These are phyloP conservation scores for Ceratina japonica DNA, from an alignment of 1,140 invertebrate species.

Conservation along the genomic window DNA sequence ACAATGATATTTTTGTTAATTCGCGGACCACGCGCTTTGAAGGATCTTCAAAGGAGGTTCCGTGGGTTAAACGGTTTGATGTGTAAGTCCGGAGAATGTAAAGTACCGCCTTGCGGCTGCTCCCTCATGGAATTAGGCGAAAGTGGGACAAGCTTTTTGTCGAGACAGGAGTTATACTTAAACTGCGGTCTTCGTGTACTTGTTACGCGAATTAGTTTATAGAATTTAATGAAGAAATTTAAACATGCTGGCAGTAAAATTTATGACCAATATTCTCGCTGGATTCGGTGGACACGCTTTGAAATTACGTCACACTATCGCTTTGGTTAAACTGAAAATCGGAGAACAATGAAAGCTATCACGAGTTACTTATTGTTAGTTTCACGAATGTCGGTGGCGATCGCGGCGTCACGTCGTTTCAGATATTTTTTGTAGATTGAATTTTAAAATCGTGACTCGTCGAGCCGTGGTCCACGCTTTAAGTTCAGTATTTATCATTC, in stretches of 20 bases:
- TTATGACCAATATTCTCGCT: too few species aligned
- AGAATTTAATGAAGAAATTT: too few species aligned
- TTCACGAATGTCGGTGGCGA: not conserved
- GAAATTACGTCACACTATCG: too few species aligned
- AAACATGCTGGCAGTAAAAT: too few species aligned
- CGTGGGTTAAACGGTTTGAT: slow-evolving; percentile 2
- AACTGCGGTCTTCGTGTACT: too few species aligned
- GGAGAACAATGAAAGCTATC: not conserved
- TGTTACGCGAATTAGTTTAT: too few species aligned
- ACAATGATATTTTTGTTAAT: slow-evolving; percentile 44
- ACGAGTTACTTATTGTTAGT: not conserved
- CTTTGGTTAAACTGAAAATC: not conserved
- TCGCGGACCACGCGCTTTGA: slow-evolving; percentile 14
- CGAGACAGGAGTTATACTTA: too few species aligned
- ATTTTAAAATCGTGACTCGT: slow-evolving; percentile 46
- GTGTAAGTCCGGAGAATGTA: not conserved
- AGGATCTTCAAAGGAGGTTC: not conserved
- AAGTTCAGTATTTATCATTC: slow-evolving; percentile 54
- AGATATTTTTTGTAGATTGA: slow-evolving; percentile 46
- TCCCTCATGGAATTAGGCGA: not conserved
- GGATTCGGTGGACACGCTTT: too few species aligned
- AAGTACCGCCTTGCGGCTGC: not conserved
- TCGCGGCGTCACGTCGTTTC: slow-evolving; percentile 3
- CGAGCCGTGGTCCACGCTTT: not conserved
- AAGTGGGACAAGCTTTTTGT: slow-evolving; percentile 21